Base-by-base conservation (phyloP, 2,888 invertebrate species). In the Drosophila tripunctata region DNA sequence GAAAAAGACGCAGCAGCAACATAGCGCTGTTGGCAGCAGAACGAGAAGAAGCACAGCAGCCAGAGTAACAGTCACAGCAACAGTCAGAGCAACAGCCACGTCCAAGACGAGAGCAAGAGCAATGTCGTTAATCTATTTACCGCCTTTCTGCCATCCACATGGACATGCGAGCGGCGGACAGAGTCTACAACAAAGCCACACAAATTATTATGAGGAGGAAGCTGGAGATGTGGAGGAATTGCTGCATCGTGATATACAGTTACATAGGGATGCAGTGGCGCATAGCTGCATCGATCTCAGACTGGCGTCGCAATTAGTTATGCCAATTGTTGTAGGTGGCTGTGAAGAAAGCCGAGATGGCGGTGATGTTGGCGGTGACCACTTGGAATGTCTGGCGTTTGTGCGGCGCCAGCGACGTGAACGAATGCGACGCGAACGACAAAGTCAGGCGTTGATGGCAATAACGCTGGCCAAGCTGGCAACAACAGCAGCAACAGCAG, bases 101-200 rank as follows among this genome's bases (percentile, higher is more conserved):
- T 75, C 67, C 45, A 75, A 71, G 77, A 65, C 79, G 83, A 82
- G 83, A 71, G 64, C 64, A 63, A 74, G 76, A 63, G 73, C 82
- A 75, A 86, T 87, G 80, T 88, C 89, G 81, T 88, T 88, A 89
- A 88, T 87, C 82, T 88, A 88, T 88, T 88, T 89, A 87, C 88
- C 89, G 87, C 89, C 89, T 79, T 85, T 83, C 83, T 87, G 87
- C 81, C 64, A 75, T 75, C 76, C 88, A 79, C 85, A 85, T 81
- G 82, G 85, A 80, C 88, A 89, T 85, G 27, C 27, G 10, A 10
- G 27, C 2, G 27, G 4, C 10, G 27, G 2, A 27, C 27, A 27
- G 27, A 0, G n/a, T n/a, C n/a, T n/a, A n/a, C n/a, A n/a, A n/a
- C n/a, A n/a, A n/a, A n/a, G n/a, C n/a, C n/a, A n/a, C n/a, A n/a